Evolutionary conservation across 2,888 invertebrate species (phyloP), one percentile per base, ranked within the genome.

Genomic region (Rutpela maculata): DNA sequence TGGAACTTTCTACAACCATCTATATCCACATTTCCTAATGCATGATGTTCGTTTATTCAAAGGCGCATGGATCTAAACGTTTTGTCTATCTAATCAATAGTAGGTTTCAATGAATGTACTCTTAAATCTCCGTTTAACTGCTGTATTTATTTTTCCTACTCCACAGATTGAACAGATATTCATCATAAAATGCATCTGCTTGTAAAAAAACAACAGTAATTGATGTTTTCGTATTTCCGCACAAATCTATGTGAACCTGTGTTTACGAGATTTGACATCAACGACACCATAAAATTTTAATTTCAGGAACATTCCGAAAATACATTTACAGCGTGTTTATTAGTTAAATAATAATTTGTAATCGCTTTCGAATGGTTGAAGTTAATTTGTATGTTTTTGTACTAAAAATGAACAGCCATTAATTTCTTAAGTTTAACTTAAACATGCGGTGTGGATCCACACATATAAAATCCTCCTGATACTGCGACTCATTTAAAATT

Each of bases 321-420:
- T 80, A 78, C 80, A 68, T 80, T 80, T 76, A 80, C 69, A 31
- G 76, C 43, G 66, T 72, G 78, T 76, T 80, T 78, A 80, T 80
- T 66, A 63, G 59, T 74, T 38, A 74, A 75, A 79, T 77, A 73
- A 74, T 69, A 81, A 81, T 70, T 56, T 70, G 70, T 60, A 60
- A 70, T 70, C 70, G 43, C 22, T 31, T 38, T 70, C 31, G 70
- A 70, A 38, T 70, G 70, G 43, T 35, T 35, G 56, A 38, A 35
- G 70, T 70, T 70, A 70, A 70, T 70, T 70, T 70, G 70, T 70
- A 70, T 70, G 70, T 59, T 56, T 70, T 70, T 57, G 70, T 70
- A 70, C 70, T 70, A 70, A 70, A 70, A 70, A 70, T 26, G 70
- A 43, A 70, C 70, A 22, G 59, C 69, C 69, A 69, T 69, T 57